Percentiles rank a stretch among this genome's conserved stretches.
Evolutionary conservation across 1,140 invertebrate species (phyloP).

Genomic region (Sinella curviseta): DNA sequence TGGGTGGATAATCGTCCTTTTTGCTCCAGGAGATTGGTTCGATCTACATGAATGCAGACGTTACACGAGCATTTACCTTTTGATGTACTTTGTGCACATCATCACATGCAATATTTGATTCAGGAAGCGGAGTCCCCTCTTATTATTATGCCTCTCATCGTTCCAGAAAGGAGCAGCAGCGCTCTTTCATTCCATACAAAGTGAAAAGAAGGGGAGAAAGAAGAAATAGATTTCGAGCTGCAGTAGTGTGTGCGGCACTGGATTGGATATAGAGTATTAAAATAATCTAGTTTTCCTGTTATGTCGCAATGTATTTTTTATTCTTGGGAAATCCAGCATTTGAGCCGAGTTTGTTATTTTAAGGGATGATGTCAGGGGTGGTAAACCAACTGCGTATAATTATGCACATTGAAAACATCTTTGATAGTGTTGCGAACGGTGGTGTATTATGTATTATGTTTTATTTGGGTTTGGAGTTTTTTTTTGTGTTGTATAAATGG

Average conservation of each 20-base stretch:
- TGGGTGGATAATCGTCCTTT: slow-evolving; percentile 26
- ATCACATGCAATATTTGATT: no score
- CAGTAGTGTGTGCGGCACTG: no score
- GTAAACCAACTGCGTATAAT: slow-evolving; percentile 14
- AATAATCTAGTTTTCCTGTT: slow-evolving; percentile 20
- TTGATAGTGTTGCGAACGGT: no score
- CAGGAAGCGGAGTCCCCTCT: neutral
- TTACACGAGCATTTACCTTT: slow-evolving; percentile 10
- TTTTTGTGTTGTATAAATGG: no score
- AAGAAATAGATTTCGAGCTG: neutral
- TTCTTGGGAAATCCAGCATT: slow-evolving; percentile 38
- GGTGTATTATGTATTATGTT: no score
- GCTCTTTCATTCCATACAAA: slow-evolving; percentile 3
- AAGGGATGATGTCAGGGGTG: slow-evolving; percentile 33
- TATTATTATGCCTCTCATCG: neutral
- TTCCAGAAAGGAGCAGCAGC: no score
- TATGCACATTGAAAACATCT: slow-evolving; percentile 16
- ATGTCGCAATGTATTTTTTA: neutral
- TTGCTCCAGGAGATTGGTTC: slow-evolving; percentile 22
- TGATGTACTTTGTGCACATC: neutral
- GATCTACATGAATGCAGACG: neutral
- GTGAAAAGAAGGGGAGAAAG: neutral
- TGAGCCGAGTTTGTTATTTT: slow-evolving; percentile 39
- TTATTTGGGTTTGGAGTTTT: no score
- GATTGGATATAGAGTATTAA: slow-evolving; percentile 13